A percentile compares a stretch with the other conserved stretches of the same genome.
These are phyloP conservation scores for Diplosoma virens DNA, from an alignment of 23 tunicate species.

Conservation along the genomic window DNA sequence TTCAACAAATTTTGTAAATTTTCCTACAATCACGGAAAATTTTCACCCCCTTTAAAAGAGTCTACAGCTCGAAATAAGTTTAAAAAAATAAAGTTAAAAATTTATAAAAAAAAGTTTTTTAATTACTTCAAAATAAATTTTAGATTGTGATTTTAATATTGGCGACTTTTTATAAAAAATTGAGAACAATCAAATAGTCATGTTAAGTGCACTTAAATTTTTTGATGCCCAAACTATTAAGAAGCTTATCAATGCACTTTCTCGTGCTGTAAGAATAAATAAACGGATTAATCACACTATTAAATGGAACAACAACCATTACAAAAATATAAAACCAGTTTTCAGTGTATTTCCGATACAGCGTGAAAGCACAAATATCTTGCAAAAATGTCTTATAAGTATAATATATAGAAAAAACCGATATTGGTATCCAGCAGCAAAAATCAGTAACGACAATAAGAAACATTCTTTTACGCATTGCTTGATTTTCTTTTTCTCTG, in stretches of 20 bases:
- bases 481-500: conserved; percentile 9
- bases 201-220: background rate
- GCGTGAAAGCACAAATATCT: background rate
- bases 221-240: too few relatives aligned
- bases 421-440: conserved; percentile 32
- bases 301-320: conserved; percentile 4
- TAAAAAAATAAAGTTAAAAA: too few relatives aligned
- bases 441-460: conserved; percentile 29
- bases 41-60: too few relatives aligned
- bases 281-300: conserved; percentile 18
- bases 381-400: background rate
- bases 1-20: too few relatives aligned
- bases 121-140: too few relatives aligned
- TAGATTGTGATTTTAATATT: too few relatives aligned
- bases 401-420: conserved; percentile 5
- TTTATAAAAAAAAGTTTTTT: too few relatives aligned
- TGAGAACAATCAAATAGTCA: background rate
- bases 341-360: background rate
- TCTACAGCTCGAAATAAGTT: too few relatives aligned
- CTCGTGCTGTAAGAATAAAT: conserved; percentile 7
- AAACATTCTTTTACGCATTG: conserved; percentile 12
- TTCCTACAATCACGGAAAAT: too few relatives aligned
- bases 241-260: too few relatives aligned
- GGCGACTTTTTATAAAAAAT: too few relatives aligned
- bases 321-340: conserved; percentile 14